Evolutionary conservation across 1,140 invertebrate species (phyloP), one percentile per base, ranked within the genome.

Genomic region (Sminthurides bifidus): DNA sequence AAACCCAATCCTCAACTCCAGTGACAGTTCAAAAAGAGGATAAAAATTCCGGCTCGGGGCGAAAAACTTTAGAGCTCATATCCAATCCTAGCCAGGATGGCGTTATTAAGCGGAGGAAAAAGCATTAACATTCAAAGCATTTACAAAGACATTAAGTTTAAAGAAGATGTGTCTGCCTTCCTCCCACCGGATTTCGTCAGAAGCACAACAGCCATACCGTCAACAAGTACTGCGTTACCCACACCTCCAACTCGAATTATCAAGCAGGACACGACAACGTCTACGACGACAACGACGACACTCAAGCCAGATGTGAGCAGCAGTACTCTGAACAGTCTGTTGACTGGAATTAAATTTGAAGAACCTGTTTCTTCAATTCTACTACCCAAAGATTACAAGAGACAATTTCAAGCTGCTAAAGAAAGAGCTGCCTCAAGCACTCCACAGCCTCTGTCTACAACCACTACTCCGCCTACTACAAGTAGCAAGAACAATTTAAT

Each of bases 181-280:
- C 64, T 81, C 33, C 79, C 81, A 30, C 75, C 79, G 17, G 79
- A 76, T n/a, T 81, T 49, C n/a, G n/a, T n/a, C 38, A 59, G 29
- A 1, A 41, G 33, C n/a, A 31, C 54, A 14, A 27, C 54, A 45
- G 37, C 54, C 2, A 3, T 41, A 5, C 17, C 58, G 27, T 50
- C 60, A 0, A 55, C 63, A n/a, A 41, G 56, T 30, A 46, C 58
- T 10, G n/a, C n/a, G n/a, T n/a, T n/a, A n/a, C n/a, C n/a, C n/a
- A n/a, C n/a, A n/a, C n/a, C n/a, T n/a, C n/a, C n/a, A n/a, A n/a
- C n/a, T n/a, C n/a, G n/a, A n/a, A n/a, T n/a, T n/a, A n/a, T n/a
- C n/a, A n/a, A n/a, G n/a, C n/a, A n/a, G n/a, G n/a, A n/a, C n/a
- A 45, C 54, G 23, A 54, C 50, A 10, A 55, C 40, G 1, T 43